These are phyloP conservation scores for Fundulus diaphanus DNA, from an alignment of 2,797 vertebrate species.

Conservation along the genomic window DNA sequence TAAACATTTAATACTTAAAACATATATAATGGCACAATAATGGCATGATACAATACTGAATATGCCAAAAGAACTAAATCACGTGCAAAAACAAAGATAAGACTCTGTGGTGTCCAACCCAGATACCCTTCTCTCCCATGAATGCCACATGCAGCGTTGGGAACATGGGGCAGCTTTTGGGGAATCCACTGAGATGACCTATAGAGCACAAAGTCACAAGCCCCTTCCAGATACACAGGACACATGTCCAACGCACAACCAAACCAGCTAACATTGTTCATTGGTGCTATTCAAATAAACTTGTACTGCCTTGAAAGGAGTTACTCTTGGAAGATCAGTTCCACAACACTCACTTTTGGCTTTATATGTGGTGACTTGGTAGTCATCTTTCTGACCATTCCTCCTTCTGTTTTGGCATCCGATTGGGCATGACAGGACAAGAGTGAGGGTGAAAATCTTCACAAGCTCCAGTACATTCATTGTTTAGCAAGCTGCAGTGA, in stretches of 20 bases:
- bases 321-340: not conserved
- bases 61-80: not conserved
- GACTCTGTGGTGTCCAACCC: not conserved
- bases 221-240: not conserved
- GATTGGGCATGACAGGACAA: conserved; percentile 56
- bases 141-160: not conserved
- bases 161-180: not conserved
- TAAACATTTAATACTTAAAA: no score
- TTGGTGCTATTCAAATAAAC: not conserved
- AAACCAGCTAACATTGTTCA: not conserved
- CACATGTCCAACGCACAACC: not conserved
- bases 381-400: conserved; percentile 78
- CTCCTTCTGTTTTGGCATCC: conserved; percentile 78
- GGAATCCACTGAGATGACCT: not conserved
- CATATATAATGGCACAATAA: no score
- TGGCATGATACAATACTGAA: no score
- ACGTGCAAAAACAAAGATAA: not conserved
- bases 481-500: conserved; percentile 34
- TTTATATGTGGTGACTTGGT: conserved; percentile 63
- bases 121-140: not conserved
- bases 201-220: not conserved
- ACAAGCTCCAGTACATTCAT: conserved; percentile 68
- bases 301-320: not conserved
- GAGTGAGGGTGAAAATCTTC: conserved; percentile 70
- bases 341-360: conserved; percentile 77